phyloP scores from a whole-genome alignment of 2,113 vertebrate species.

The Alligator sinensis region DNA sequence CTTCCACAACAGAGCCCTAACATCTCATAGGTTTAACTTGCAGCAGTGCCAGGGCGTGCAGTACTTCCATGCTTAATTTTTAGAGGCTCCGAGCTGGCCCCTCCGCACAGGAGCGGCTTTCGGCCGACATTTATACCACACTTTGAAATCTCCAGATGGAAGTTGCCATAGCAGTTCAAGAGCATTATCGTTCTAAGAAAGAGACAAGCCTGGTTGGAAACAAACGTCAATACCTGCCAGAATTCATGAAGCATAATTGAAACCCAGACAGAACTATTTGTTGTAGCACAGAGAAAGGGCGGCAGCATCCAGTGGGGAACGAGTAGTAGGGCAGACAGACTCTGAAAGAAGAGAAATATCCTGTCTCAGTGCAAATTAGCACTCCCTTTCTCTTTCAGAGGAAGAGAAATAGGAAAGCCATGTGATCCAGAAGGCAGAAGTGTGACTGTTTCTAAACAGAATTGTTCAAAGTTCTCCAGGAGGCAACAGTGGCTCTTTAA shows the following conservation, averaged over 20 bases:
- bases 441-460: neutral
- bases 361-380: fast-evolving
- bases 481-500: neutral
- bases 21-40: neutral
- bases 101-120: fast-evolving
- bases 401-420: neutral
- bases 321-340: neutral
- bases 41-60: fast-evolving
- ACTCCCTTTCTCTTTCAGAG: neutral
- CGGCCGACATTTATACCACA: fast-evolving
- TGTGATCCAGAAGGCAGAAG: neutral
- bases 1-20: neutral
- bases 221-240: fast-evolving
- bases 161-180: neutral
- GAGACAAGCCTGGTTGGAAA: fast-evolving
- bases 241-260: neutral
- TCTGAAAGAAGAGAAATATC: neutral
- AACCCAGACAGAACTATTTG: fast-evolving
- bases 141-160: fast-evolving
- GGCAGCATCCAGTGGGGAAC: neutral
- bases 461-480: neutral
- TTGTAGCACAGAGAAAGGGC: neutral
- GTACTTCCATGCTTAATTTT: neutral
- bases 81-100: neutral
- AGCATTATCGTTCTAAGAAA: neutral